Conservation (phyloP, 2,113 vertebrate species). For the Larimichthys polyactis region DNA sequence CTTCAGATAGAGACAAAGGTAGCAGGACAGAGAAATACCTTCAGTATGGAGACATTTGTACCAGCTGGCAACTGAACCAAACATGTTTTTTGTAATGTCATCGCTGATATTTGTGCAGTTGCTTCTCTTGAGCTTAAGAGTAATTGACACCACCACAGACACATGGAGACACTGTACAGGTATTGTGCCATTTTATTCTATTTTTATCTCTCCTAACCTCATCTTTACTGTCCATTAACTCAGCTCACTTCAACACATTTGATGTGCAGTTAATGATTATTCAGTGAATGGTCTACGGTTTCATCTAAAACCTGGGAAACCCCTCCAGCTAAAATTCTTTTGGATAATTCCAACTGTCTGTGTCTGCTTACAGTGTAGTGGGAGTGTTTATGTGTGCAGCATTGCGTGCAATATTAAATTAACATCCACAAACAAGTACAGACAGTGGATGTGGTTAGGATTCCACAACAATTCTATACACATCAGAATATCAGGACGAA, state of each 20-base stretch:
- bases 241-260: constrained; percentile 16
- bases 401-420: constrained; percentile 50
- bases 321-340: constrained; percentile 78
- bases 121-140: constrained; percentile 66
- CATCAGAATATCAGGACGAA: constrained; percentile 21
- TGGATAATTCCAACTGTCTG: constrained; percentile 71
- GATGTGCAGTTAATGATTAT: constrained; percentile 67
- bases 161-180: constrained; percentile 76
- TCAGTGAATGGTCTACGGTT: constrained; percentile 47
- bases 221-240: not conserved
- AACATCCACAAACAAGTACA: constrained; percentile 72
- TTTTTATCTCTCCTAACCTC: not conserved
- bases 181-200: constrained; percentile 34
- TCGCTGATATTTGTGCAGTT: constrained; percentile 58
- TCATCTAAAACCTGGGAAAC: constrained; percentile 61
- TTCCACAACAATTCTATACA: constrained; percentile 41
- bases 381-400: constrained; percentile 42
- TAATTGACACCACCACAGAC: constrained; percentile 48
- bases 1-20: constrained; percentile 30
- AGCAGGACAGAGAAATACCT: constrained; percentile 13
- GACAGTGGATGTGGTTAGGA: constrained; percentile 52
- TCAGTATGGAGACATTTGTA: constrained; percentile 60
- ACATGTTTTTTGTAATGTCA: constrained; percentile 65
- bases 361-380: constrained; percentile 53
- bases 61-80: constrained; percentile 52